Evolutionary conservation across 2,888 invertebrate species (phyloP).

Genomic region (Chloroclysta siterata): DNA sequence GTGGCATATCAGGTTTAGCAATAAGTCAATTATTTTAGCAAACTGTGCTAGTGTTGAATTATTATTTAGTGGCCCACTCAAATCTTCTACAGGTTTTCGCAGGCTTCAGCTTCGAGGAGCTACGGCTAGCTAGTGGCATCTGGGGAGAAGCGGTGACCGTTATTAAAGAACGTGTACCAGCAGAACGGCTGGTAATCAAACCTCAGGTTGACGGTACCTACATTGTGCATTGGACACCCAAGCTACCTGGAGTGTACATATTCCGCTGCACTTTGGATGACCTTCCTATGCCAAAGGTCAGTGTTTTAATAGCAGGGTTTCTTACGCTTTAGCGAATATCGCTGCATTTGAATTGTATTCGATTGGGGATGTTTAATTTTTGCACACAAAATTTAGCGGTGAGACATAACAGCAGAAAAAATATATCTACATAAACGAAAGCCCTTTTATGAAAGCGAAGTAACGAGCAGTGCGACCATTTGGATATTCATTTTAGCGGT

Average conservation of each 20-base stretch:
- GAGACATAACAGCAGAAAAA: too few species aligned
- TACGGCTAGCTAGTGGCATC: constrained; percentile 86
- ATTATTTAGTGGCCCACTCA: too few species aligned
- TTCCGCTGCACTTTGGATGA: constrained; percentile 95
- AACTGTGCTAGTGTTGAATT: too few species aligned
- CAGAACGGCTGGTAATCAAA: constrained; percentile 91
- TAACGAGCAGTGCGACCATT: too few species aligned
- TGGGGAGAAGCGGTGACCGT: constrained; percentile 72
- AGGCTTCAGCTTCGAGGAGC: constrained; percentile 97
- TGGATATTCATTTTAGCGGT: too few species aligned
- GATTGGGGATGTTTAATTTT: too few species aligned
- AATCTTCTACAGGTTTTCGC: constrained; percentile 92
- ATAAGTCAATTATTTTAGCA: too few species aligned
- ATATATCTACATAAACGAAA: too few species aligned
- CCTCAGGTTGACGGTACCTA: constrained; percentile 92
- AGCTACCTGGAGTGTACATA: constrained; percentile 94
- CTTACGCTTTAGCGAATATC: not conserved
- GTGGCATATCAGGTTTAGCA: too few species aligned
- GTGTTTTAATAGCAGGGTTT: constrained; percentile 1
- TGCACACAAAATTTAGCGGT: too few species aligned
- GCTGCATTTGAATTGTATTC: too few species aligned
- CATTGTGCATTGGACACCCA: constrained; percentile 96
- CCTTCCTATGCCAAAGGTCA: constrained; percentile 89
- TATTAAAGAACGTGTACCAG: constrained; percentile 69
- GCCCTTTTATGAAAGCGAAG: too few species aligned